Evolutionary conservation across 2,888 invertebrate species (phyloP), one percentile per base, ranked within the genome.

Genomic region (Ectobius pallidus): DNA sequence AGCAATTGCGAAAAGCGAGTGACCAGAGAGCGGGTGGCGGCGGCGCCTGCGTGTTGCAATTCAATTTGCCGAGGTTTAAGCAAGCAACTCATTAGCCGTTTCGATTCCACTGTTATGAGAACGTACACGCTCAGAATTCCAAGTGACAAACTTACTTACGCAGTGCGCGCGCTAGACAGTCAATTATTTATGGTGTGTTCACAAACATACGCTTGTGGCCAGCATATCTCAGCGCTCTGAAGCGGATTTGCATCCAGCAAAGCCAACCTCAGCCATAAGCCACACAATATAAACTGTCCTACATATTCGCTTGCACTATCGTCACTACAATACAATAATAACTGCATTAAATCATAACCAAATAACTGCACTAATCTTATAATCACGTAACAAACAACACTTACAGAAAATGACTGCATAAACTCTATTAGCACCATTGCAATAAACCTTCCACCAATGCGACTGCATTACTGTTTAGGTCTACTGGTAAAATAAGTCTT

Each of bases 111-210:
- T 34, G 34, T 34, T 34, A 34, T 34, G 34, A 34, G 34, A 34
- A 34, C 7, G 30, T 30, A n/a, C n/a, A n/a, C 58, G 58, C 7
- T 25, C 30, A 32, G 32, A 32, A 58, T 58, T 32, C 1, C 58
- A 30, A 58, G 58, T 30, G 58, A 58, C 58, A 58, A 58, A 3
- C 58, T 58, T 55, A 55, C 30, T 27, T 32, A 58, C 27, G 22
- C 58, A 25, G 52, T 52, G 58, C 27, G 25, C 32, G 30, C 30
- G 25, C 52, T 52, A 52, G 22, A 6, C 14, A 58, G 32, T 58
- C 30, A 58, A 58, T 58, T 58, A 58, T 32, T 58, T 58, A 58
- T 32, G 58, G 58, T 32, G 30, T 16, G 27, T 58, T 58, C 32
- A 58, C 30, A 58, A 58, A 25, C 27, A 1, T 52, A 52, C 52